phyloP scores from a whole-genome alignment of 2,797 vertebrate species.

The Epinephelus malabaricus region DNA sequence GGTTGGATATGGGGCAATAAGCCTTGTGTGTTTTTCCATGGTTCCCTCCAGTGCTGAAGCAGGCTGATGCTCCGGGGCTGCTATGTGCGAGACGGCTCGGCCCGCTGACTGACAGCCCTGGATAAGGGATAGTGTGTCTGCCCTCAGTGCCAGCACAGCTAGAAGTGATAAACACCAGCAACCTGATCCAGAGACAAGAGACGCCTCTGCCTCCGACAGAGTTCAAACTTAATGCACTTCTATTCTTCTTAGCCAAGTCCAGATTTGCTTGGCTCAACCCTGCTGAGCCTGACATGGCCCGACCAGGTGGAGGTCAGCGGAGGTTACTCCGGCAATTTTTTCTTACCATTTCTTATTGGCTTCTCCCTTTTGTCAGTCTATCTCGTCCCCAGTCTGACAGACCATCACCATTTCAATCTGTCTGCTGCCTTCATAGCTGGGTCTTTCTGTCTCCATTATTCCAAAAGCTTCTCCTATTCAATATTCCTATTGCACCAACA shows the following conservation, averaged over 20 bases:
- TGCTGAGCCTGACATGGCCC: slow-evolving; percentile 42
- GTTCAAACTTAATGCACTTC: slow-evolving; percentile 92
- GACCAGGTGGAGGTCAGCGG: slow-evolving; percentile 61
- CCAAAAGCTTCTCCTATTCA: slow-evolving; percentile 73
- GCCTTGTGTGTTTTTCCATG: slow-evolving; percentile 78
- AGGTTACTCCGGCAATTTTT: slow-evolving; percentile 42
- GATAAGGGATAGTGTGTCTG: slow-evolving; percentile 94
- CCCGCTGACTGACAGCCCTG: slow-evolving; percentile 92
- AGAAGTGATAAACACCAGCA: slow-evolving; percentile 96
- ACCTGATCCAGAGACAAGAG: slow-evolving; percentile 93
- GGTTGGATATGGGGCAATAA: slow-evolving; percentile 75
- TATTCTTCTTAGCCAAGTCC: slow-evolving; percentile 76
- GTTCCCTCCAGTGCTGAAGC: slow-evolving; percentile 74
- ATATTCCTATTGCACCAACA: slow-evolving; percentile 73
- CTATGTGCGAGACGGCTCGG: slow-evolving; percentile 84
- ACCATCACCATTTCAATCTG: slow-evolving; percentile 84
- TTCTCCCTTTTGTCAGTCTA: slow-evolving; percentile 35
- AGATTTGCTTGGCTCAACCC: slow-evolving; percentile 61
- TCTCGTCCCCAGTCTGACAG: slow-evolving; percentile 41
- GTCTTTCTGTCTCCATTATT: slow-evolving; percentile 70
- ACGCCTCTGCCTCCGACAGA: slow-evolving; percentile 90
- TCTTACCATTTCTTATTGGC: slow-evolving; percentile 50
- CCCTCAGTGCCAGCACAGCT: slow-evolving; percentile 91
- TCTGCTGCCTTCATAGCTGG: slow-evolving; percentile 71
- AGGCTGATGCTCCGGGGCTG: slow-evolving; percentile 64